Base-by-base conservation (phyloP, 2,888 invertebrate genomes). In the Scaptomyza reducta region DNA sequence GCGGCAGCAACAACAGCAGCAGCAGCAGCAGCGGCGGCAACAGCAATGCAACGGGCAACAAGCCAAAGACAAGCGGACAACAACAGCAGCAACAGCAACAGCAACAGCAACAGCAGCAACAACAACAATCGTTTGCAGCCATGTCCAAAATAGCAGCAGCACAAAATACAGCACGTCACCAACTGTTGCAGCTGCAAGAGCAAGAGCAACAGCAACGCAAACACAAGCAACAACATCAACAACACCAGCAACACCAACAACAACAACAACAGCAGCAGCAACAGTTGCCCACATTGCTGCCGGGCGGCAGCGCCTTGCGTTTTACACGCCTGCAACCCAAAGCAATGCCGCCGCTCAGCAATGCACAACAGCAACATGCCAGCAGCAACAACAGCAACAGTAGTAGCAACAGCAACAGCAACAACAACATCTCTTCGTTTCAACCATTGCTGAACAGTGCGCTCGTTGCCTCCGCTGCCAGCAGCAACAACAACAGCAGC, bases 281-380 rank as follows among this genome's bases (percentile, higher is more conserved):
- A 6, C 78, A 72, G 25, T 16, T 82, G 64, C 87, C 74, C 2
- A 58, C 57, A 7, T 38, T 84, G 25, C 78, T 70, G 58, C 57
- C 65, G 6, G 58, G 40, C 22, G 50, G 56, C 42, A 53, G 49
- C 31, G 25, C 47, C 5, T 6, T 76, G 38, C 73, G 76, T 1
- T 57, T 84, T 42, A 71, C 88, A 7, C 73, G 84, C 0, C 44
- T 88, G 6, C 74, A 71, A 2, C 74, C 85, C 0, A 84, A 84
- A 14, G 62, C 67, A 0, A 78, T 88, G 79, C 84, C 87, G 0
- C 85, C 87, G 22, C 53, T 84, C 0, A 81, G 67, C 47, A 84
- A 77, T 60, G 68, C 68, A n/a, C 85, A 85, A 29, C 61, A 49
- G 18, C 35, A 53, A 18, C 64, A 61, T n/a, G 10, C 27, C 2